Conservation (phyloP, 37 sponge, comb jelly and placozoan species). For the Halichondria panicea region DNA sequence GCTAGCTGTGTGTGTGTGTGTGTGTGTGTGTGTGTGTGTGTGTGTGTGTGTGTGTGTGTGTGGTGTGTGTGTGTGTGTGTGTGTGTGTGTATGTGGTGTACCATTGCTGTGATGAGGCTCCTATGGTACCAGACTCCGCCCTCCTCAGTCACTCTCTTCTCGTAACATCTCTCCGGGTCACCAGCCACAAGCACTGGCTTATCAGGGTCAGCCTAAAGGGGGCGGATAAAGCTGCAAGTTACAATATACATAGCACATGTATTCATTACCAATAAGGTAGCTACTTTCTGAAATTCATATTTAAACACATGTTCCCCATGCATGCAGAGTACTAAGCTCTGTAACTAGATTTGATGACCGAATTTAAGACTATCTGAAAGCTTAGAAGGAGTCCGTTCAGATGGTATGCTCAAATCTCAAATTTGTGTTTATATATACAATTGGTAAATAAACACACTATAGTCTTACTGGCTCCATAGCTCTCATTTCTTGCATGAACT, state of each 20-base stretch:
- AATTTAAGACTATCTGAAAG: background rate
- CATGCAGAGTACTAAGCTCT: too few relatives aligned
- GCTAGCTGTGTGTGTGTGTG: too few relatives aligned
- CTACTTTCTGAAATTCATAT: too few relatives aligned
- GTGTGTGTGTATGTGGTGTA: too few relatives aligned
- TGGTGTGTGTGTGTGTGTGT: too few relatives aligned
- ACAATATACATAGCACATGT: too few relatives aligned
- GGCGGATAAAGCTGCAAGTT: background rate
- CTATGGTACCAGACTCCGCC: constrained; percentile 81
- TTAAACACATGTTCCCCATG: too few relatives aligned
- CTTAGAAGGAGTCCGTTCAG: too few relatives aligned
- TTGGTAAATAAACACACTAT: background rate
- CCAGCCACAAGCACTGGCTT: constrained; percentile 88
- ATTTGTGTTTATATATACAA: background rate
- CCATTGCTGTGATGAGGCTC: constrained; percentile 75
- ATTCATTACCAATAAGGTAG: too few relatives aligned
- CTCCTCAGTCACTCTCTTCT: constrained; percentile 35
- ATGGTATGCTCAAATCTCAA: background rate
- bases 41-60: too few relatives aligned
- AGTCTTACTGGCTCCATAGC: constrained; percentile 72
- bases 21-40: too few relatives aligned
- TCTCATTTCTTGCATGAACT: constrained; percentile 75
- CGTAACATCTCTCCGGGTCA: constrained; percentile 73
- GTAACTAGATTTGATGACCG: background rate
- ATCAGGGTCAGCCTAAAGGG: constrained; percentile 61